A percentile compares a stretch with the other conserved stretches of the same genome.
Conservation (phyloP, 2,113 vertebrate species). For the Cryptotis parvus region DNA sequence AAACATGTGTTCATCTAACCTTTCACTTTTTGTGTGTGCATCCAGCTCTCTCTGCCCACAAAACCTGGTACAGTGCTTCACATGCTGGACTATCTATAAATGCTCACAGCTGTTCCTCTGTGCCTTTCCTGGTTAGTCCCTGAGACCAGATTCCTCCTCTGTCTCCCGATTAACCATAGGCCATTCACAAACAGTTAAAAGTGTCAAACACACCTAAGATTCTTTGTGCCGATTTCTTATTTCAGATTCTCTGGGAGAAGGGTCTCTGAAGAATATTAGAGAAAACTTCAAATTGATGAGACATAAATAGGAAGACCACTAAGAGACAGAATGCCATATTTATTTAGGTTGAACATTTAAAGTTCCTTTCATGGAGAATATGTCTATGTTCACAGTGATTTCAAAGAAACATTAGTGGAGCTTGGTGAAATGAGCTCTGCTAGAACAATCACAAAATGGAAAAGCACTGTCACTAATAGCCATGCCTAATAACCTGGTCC, state of each 20-base stretch:
- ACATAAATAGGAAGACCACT: neutral
- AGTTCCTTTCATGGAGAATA: neutral
- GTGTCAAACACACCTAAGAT: neutral
- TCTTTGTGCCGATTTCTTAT: slow-evolving; percentile 27
- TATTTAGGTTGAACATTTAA: slow-evolving; percentile 33
- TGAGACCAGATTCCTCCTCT: neutral
- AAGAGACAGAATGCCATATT: neutral
- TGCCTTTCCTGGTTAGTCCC: neutral
- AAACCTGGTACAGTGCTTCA: neutral
- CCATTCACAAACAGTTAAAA: slow-evolving; percentile 47
- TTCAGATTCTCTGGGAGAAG: neutral
- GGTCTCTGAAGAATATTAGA: neutral
- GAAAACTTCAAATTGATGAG: neutral
- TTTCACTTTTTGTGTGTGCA: neutral
- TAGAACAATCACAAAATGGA: neutral
- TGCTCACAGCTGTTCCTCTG: neutral
- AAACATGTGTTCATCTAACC: neutral
- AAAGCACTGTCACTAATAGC: neutral
- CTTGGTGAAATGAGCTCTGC: neutral
- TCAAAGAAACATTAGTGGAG: neutral
- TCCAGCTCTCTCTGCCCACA: neutral
- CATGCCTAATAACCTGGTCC: neutral
- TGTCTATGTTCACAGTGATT: neutral
- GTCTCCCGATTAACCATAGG: slow-evolving; percentile 10
- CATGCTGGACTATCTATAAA: neutral